These are phyloP conservation scores for Propithecus perrieri DNA, from an alignment of 2,797 vertebrate genomes.

Conservation along the genomic window DNA sequence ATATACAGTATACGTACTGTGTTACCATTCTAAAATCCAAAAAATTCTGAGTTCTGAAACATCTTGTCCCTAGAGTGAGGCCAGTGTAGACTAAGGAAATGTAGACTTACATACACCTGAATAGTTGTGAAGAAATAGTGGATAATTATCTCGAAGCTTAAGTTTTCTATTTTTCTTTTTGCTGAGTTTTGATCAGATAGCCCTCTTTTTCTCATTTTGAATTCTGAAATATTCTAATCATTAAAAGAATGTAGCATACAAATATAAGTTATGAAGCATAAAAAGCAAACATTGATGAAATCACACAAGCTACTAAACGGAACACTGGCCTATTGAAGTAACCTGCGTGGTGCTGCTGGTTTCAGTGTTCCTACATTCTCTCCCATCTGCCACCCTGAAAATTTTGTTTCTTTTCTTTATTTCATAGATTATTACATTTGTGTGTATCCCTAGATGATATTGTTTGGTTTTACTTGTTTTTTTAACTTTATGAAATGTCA, in stretches of 20 bases:
- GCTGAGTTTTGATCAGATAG: background rate
- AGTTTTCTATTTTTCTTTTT: background rate
- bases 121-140: background rate
- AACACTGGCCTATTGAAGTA: background rate
- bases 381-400: background rate
- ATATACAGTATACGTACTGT: background rate
- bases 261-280: background rate
- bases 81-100: background rate
- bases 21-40: constrained; percentile 33
- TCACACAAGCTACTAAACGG: background rate
- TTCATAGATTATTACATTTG: background rate
- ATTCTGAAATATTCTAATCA: constrained; percentile 23
- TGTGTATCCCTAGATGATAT: background rate
- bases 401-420: background rate
- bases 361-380: background rate
- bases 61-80: background rate
- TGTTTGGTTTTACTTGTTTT: background rate
- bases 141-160: background rate
- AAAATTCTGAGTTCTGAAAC: background rate
- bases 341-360: background rate
- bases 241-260: background rate
- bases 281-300: background rate
- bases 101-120: background rate
- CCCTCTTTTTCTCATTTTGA: constrained; percentile 19
- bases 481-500: background rate